A percentile compares a stretch with the other conserved stretches of the same genome.
These are phyloP conservation scores for Hippoglossus hippoglossus DNA, from an alignment of 2,797 vertebrate species.

Conservation along the genomic window DNA sequence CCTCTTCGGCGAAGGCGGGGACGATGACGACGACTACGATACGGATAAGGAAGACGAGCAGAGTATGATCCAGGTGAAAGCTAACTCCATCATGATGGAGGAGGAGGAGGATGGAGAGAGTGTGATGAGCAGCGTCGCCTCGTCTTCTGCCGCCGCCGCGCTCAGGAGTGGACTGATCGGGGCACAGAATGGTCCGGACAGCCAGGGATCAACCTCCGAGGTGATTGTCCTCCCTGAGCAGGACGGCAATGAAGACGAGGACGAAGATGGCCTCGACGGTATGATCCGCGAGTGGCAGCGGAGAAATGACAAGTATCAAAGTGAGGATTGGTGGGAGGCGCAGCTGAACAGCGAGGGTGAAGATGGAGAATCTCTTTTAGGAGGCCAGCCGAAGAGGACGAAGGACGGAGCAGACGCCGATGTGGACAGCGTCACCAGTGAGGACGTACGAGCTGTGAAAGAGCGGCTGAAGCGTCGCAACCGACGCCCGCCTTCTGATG, in stretches of 20 bases:
- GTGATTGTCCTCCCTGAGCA: constrained; percentile 38
- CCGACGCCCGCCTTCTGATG: constrained; percentile 73
- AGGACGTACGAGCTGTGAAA: constrained; percentile 85
- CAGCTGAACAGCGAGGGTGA: constrained; percentile 81
- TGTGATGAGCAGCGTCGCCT: constrained; percentile 85
- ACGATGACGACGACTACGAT: constrained; percentile 44
- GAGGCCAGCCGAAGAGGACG: constrained; percentile 20
- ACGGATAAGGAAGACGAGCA: constrained; percentile 76
- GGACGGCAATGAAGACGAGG: constrained; percentile 36
- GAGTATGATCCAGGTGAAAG: constrained; percentile 85
- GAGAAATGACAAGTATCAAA: constrained; percentile 91
- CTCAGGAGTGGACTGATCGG: constrained; percentile 36
- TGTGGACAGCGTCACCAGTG: constrained; percentile 88
- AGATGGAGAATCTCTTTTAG: constrained; percentile 54
- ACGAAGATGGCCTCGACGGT: constrained; percentile 78
- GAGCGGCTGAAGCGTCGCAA: constrained; percentile 80
- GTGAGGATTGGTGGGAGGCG: constrained; percentile 81
- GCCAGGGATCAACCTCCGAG: not conserved
- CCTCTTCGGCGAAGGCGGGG: constrained; percentile 59
- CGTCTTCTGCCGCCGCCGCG: constrained; percentile 70
- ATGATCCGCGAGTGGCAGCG: constrained; percentile 92
- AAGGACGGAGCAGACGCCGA: constrained; percentile 70
- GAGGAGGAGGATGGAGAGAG: constrained; percentile 92
- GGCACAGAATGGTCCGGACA: constrained; percentile 1
- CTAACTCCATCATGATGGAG: constrained; percentile 89